phyloP scores from a whole-genome alignment of 2,888 invertebrate genomes.

The Drosophila prolongata region DNA sequence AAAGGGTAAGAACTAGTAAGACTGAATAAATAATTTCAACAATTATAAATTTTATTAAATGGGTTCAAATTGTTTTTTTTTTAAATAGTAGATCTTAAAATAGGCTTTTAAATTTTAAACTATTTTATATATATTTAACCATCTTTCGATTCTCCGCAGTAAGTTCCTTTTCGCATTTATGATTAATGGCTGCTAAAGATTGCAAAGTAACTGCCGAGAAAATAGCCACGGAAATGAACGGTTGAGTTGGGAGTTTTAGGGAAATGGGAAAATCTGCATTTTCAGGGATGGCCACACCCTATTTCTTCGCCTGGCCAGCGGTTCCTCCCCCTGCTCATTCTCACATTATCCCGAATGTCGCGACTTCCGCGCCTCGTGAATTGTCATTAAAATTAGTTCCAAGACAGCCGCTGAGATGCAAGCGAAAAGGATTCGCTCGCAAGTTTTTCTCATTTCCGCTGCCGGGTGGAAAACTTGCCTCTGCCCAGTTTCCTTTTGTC shows the following conservation, averaged over 20 bases:
- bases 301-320: slow-evolving; percentile 13
- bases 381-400: slow-evolving; percentile 81
- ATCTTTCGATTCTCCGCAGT: neutral
- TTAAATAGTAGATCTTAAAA: too few relatives aligned
- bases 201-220: slow-evolving; percentile 33
- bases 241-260: slow-evolving; percentile 18
- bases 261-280: slow-evolving; percentile 46
- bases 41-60: neutral
- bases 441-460: slow-evolving; percentile 77
- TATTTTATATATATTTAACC: too few relatives aligned
- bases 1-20: neutral
- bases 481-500: slow-evolving; percentile 63
- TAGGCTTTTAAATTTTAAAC: too few relatives aligned
- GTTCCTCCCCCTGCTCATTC: slow-evolving; percentile 23
- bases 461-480: slow-evolving; percentile 60
- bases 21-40: neutral
- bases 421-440: slow-evolving; percentile 51
- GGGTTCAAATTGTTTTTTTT: too few relatives aligned
- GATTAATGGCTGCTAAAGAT: slow-evolving; percentile 47
- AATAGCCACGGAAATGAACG: slow-evolving; percentile 44
- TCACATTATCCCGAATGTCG: slow-evolving; percentile 46
- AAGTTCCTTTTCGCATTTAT: slow-evolving; percentile 16
- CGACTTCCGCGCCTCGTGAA: slow-evolving; percentile 63
- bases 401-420: slow-evolving; percentile 28
- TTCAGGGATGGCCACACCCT: slow-evolving; percentile 45